These are phyloP conservation scores for Medauroidea extradentata DNA, from an alignment of 1,140 invertebrate species.

Conservation along the genomic window DNA sequence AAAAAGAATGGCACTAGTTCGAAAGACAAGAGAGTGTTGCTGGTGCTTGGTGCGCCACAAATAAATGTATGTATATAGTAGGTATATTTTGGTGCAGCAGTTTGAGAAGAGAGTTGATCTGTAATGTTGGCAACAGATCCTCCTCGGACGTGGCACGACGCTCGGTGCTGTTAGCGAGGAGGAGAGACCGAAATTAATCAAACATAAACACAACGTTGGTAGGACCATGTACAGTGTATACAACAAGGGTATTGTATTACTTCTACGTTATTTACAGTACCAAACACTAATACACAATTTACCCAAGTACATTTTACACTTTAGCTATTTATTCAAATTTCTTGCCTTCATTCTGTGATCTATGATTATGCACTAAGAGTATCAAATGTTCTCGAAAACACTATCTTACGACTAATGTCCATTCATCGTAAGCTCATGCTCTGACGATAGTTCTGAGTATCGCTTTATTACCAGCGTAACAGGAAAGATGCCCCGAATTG, in stretches of 20 bases:
- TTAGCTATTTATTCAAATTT: not conserved
- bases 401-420: too few species aligned
- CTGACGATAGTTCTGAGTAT: too few species aligned
- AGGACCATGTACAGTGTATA: slow-evolving; percentile 8
- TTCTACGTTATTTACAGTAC: slow-evolving; percentile 4
- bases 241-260: slow-evolving; percentile 6
- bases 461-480: too few species aligned
- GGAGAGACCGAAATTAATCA: slow-evolving; percentile 62
- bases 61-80: too few species aligned
- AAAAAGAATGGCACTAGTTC: too few species aligned
- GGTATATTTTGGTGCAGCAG: slow-evolving; percentile 13
- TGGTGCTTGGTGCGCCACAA: slow-evolving; percentile 6
- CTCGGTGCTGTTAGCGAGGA: slow-evolving; percentile 67
- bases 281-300: not conserved
- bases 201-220: slow-evolving; percentile 24
- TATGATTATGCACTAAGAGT: too few species aligned
- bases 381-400: too few species aligned
- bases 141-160: slow-evolving; percentile 55
- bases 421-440: too few species aligned
- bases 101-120: slow-evolving; percentile 10
- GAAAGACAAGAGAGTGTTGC: slow-evolving; percentile 1
- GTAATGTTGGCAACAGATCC: slow-evolving; percentile 34
- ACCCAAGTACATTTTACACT: not conserved
- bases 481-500: too few species aligned
- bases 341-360: too few species aligned